Conservation (phyloP, 2,113 vertebrate species). For the Platysternon megacephalum region DNA sequence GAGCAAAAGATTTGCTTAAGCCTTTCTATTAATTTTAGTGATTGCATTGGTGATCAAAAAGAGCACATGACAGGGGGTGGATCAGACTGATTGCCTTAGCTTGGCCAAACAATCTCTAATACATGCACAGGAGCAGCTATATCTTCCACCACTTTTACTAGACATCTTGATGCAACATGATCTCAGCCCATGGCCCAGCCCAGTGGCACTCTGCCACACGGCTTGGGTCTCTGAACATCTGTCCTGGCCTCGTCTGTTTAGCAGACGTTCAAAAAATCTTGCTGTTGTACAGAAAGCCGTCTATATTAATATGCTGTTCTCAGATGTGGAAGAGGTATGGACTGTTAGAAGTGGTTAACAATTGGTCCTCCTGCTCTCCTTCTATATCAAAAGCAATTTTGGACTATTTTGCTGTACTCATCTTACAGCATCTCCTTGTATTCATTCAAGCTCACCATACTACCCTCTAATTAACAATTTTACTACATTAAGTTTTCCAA, state of each 20-base stretch:
- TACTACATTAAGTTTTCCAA: too few relatives aligned
- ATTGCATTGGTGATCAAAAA: not conserved
- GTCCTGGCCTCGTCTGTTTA: not conserved
- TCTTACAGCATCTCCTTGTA: not conserved
- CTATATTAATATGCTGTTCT: not conserved
- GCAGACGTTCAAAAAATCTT: not conserved
- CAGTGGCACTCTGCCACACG: not conserved
- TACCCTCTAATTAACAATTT: too few relatives aligned
- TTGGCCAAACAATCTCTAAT: not conserved
- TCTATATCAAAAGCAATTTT: not conserved
- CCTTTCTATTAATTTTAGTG: not conserved
- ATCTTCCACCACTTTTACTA: not conserved
- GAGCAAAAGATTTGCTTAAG: not conserved
- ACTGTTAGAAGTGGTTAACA: not conserved
- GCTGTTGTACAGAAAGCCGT: not conserved
- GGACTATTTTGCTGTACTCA: not conserved
- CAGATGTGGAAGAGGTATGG: not conserved
- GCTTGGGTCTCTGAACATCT: not conserved
- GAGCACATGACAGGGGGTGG: not conserved
- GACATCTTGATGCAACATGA: not conserved
- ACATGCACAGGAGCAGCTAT: too few relatives aligned
- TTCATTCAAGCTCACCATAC: too few relatives aligned
- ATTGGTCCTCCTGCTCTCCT: not conserved
- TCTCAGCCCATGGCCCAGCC: not conserved
- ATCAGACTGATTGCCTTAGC: not conserved